These are phyloP conservation scores for Drosophila neotestacea DNA, from an alignment of 2,888 invertebrate genomes.

Conservation along the genomic window DNA sequence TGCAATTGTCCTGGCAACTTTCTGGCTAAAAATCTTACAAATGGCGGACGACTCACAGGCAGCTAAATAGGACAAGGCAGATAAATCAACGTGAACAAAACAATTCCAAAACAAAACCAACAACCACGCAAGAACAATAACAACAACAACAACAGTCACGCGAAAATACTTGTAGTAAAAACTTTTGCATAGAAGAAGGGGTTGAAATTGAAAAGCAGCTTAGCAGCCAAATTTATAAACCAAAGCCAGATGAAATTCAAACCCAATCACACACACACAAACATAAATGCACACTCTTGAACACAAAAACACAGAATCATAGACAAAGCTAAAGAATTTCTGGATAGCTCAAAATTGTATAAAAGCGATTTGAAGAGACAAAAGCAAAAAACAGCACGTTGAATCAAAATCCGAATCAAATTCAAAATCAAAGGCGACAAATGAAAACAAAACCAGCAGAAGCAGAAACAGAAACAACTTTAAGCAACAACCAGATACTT, in stretches of 20 bases:
- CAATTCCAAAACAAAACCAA: constrained; percentile 48
- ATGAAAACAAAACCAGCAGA: constrained; percentile 62
- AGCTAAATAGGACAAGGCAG: constrained; percentile 66
- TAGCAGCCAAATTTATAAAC: constrained; percentile 53
- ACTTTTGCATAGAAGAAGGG: constrained; percentile 59
- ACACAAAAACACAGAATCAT: constrained; percentile 3
- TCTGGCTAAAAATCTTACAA: constrained; percentile 78
- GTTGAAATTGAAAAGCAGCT: constrained; percentile 67
- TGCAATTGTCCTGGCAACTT: constrained; percentile 67
- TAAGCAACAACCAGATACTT: constrained; percentile 49
- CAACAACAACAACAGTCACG: constrained; percentile 34
- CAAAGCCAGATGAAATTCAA: constrained; percentile 29
- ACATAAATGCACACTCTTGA: constrained; percentile 4
- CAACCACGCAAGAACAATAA: constrained; percentile 40
- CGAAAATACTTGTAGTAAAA: constrained; percentile 55
- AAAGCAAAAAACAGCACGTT: constrained; percentile 37
- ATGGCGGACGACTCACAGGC: constrained; percentile 68
- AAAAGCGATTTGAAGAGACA: constrained; percentile 41
- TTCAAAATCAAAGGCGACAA: constrained; percentile 60
- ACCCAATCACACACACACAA: constrained; percentile 25
- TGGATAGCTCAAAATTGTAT: constrained; percentile 44
- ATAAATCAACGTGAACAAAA: constrained; percentile 75
- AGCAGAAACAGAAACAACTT: constrained; percentile 59
- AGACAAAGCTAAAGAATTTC: constrained; percentile 46
- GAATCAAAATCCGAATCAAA: constrained; percentile 57